A percentile compares a stretch with the other conserved stretches of the same genome.
Evolutionary conservation across 1,140 invertebrate species (phyloP).

Genomic region (Notospermus geniculatus): DNA sequence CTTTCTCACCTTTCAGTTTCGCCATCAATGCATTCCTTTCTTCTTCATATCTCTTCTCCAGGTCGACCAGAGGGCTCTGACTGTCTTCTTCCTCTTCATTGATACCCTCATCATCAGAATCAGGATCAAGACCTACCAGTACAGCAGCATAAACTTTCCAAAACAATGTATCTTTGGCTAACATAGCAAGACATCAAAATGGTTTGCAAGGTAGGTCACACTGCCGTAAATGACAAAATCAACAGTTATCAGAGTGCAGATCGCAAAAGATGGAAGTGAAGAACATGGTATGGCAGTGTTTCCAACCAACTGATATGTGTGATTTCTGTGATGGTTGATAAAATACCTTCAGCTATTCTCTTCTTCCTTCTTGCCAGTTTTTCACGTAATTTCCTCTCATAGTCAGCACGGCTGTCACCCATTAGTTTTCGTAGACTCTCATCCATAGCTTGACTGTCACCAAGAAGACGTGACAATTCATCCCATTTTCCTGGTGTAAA

Average conservation of each 20-base stretch:
- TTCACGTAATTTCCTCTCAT: slow-evolving; percentile 25
- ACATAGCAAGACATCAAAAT: too few relatives aligned
- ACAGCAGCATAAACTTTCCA: too few relatives aligned
- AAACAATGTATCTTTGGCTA: too few relatives aligned
- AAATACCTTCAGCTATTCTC: slow-evolving; percentile 6
- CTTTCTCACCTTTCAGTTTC: slow-evolving; percentile 22
- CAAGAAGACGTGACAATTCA: slow-evolving; percentile 19
- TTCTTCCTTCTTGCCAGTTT: slow-evolving; percentile 9
- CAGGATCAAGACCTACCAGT: slow-evolving; percentile 5
- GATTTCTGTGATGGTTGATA: too few relatives aligned
- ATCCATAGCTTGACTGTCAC: neutral
- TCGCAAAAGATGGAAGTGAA: too few relatives aligned
- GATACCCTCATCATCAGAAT: slow-evolving; percentile 12
- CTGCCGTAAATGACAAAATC: too few relatives aligned
- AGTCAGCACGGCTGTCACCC: slow-evolving; percentile 40
- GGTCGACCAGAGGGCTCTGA: slow-evolving; percentile 16
- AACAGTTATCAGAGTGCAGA: too few relatives aligned
- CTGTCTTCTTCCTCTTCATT: slow-evolving; percentile 16
- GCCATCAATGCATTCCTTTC: slow-evolving; percentile 24
- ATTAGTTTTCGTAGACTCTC: slow-evolving; percentile 29
- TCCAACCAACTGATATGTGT: slow-evolving; percentile 9
- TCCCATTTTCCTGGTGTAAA: slow-evolving; percentile 19
- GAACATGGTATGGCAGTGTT: too few relatives aligned
- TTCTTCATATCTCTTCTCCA: slow-evolving; percentile 24
- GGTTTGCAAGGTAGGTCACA: too few relatives aligned